Evolutionary conservation across 2,113 vertebrate genomes (phyloP).

Genomic region (Zootoca vivipara): DNA sequence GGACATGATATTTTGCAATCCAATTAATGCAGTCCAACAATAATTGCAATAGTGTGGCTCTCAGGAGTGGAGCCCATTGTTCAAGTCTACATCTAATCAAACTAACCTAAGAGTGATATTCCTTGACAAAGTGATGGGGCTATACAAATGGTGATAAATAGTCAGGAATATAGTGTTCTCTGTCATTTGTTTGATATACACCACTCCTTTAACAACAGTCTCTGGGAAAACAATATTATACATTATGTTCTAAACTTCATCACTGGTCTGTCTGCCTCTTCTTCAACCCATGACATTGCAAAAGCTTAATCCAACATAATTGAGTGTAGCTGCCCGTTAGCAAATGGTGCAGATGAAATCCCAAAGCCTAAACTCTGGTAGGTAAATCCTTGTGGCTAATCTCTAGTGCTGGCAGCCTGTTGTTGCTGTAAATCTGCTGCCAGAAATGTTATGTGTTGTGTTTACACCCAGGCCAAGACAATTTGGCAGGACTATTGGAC

Average conservation of each 20-base stretch:
- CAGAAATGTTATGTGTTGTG: no score
- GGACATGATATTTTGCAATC: no score
- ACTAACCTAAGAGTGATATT: neutral
- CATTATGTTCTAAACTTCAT: fast-evolving
- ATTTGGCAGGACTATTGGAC: neutral
- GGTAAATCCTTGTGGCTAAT: conserved; percentile 4
- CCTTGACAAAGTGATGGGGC: neutral
- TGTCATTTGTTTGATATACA: neutral
- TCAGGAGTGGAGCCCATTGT: no score
- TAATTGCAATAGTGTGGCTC: no score
- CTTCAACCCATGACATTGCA: fast-evolving
- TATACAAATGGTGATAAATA: neutral
- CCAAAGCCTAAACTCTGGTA: neutral
- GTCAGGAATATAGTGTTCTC: neutral
- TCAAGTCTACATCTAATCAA: no score
- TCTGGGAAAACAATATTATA: fast-evolving
- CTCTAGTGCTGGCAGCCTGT: neutral
- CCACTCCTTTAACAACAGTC: fast-evolving
- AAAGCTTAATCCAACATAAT: conserved; percentile 1
- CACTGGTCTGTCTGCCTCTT: neutral
- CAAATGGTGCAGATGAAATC: conserved; percentile 24
- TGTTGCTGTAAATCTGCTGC: fast-evolving
- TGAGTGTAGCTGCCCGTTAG: neutral
- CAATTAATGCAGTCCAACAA: no score
- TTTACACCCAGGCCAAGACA: neutral